Percentiles rank a stretch among this genome's conserved stretches.
These are phyloP conservation scores for Ascidia mentula DNA, from an alignment of 23 tunicate species.

Conservation along the genomic window DNA sequence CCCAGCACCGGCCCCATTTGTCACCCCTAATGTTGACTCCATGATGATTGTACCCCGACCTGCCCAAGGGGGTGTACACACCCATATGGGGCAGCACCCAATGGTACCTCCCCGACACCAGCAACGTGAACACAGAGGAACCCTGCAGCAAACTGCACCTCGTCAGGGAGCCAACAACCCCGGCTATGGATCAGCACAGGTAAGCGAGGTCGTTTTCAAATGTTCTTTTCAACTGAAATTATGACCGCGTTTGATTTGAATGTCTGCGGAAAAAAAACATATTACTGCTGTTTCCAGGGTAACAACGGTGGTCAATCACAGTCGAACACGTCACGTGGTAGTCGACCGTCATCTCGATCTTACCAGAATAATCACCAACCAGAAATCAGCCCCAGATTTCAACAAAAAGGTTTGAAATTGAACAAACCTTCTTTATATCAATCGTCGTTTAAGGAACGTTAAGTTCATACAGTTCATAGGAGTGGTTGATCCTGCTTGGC, in stretches of 20 bases:
- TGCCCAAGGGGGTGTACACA: not conserved
- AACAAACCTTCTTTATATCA: too few species aligned
- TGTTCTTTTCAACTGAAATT: too few species aligned
- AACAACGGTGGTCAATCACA: not conserved
- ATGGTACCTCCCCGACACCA: not conserved
- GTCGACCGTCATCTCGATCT: not conserved
- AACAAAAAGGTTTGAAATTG: conserved; percentile 36
- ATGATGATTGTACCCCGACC: conserved; percentile 11
- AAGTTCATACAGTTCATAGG: too few species aligned
- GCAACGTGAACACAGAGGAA: not conserved
- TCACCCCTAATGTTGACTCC: conserved; percentile 28
- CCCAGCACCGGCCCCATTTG: conserved; percentile 40
- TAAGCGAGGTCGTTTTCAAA: too few species aligned
- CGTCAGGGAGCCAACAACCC: not conserved
- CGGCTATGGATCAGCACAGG: not conserved
- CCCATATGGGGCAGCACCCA: not conserved
- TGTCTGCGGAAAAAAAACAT: not conserved
- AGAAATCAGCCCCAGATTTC: conserved; percentile 47
- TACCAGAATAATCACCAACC: conserved; percentile 14
- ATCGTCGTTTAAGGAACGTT: too few species aligned
- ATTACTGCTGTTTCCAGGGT: not conserved
- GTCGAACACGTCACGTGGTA: not conserved
- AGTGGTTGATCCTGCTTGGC: too few species aligned
- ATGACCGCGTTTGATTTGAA: not conserved
- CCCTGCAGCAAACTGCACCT: not conserved